These are phyloP conservation scores for Oncorhynchus keta DNA, from an alignment of 2,113 vertebrate genomes.

Conservation along the genomic window DNA sequence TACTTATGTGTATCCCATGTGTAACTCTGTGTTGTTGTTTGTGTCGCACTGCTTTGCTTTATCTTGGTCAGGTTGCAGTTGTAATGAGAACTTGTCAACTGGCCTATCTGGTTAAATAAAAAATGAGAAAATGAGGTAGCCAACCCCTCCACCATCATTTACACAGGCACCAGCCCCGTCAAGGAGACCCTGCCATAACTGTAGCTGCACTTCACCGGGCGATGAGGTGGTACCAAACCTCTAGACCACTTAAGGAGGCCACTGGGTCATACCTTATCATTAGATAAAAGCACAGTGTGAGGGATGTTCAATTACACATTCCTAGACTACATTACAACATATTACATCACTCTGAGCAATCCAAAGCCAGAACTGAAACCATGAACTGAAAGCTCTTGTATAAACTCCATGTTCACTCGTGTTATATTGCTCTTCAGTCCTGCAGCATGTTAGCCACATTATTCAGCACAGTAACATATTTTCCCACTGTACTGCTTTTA, in stretches of 20 bases:
- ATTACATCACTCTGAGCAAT: slow-evolving; percentile 24
- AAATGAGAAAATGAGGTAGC: slow-evolving; percentile 26
- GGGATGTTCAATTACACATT: slow-evolving; percentile 56
- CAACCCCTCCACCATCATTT: slow-evolving; percentile 58
- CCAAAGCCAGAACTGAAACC: too few species aligned
- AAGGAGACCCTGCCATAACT: slow-evolving; percentile 52
- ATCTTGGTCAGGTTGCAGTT: too few species aligned
- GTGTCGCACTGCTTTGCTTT: too few species aligned
- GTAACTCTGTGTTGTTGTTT: too few species aligned
- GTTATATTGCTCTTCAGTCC: background rate
- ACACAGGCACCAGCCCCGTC: slow-evolving; percentile 49
- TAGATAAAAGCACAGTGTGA: slow-evolving; percentile 43
- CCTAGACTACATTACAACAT: slow-evolving; percentile 39
- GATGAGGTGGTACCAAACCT: background rate
- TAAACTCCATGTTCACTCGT: background rate
- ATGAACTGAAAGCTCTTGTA: too few species aligned
- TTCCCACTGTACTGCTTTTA: slow-evolving; percentile 2
- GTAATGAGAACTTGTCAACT: too few species aligned
- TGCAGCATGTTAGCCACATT: background rate
- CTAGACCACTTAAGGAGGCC: slow-evolving; percentile 42
- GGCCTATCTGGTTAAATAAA: too few species aligned
- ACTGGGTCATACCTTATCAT: slow-evolving; percentile 59
- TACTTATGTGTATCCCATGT: too few species aligned
- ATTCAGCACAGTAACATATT: background rate
- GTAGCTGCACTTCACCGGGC: background rate